Conservation (phyloP, 2,888 invertebrate species). For the Lutraria lutraria region DNA sequence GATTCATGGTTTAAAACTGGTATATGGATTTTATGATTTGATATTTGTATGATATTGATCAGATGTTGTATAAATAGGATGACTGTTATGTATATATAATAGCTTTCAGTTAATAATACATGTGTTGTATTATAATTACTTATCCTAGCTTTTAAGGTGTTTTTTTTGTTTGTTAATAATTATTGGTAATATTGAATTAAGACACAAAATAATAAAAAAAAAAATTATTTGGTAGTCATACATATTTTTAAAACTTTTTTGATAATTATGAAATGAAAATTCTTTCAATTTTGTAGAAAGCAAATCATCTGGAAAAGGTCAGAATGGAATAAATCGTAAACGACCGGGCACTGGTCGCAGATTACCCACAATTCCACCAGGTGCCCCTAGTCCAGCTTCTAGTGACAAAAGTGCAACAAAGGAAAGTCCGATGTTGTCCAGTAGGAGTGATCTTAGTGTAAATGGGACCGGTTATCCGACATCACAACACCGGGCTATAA, state of each 20-base stretch:
- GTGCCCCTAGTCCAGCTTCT: slow-evolving; percentile 72
- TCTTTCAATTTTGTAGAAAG: slow-evolving; percentile 40
- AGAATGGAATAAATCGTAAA: slow-evolving; percentile 77
- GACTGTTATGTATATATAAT: neutral
- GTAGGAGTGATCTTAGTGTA: slow-evolving; percentile 68
- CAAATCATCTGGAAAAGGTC: slow-evolving; percentile 63
- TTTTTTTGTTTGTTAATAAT: too few species aligned
- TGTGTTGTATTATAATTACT: too few species aligned
- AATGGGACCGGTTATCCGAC: slow-evolving; percentile 63
- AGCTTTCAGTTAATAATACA: too few species aligned
- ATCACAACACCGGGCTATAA: slow-evolving; percentile 69
- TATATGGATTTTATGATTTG: neutral
- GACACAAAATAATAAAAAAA: too few species aligned
- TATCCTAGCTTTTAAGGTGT: too few species aligned
- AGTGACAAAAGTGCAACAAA: slow-evolving; percentile 77
- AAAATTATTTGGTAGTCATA: too few species aligned
- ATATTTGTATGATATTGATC: neutral
- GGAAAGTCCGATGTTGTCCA: slow-evolving; percentile 67
- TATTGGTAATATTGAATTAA: too few species aligned
- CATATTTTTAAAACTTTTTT: too few species aligned
- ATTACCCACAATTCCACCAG: slow-evolving; percentile 82
- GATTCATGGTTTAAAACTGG: neutral
- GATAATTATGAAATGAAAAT: neutral
- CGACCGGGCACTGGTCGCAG: slow-evolving; percentile 83
- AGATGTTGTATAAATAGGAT: neutral